Percentiles rank a stretch among this genome's conserved stretches.
These are phyloP conservation scores for Kradibia gibbosae DNA, from an alignment of 1,140 invertebrate genomes.

Conservation along the genomic window DNA sequence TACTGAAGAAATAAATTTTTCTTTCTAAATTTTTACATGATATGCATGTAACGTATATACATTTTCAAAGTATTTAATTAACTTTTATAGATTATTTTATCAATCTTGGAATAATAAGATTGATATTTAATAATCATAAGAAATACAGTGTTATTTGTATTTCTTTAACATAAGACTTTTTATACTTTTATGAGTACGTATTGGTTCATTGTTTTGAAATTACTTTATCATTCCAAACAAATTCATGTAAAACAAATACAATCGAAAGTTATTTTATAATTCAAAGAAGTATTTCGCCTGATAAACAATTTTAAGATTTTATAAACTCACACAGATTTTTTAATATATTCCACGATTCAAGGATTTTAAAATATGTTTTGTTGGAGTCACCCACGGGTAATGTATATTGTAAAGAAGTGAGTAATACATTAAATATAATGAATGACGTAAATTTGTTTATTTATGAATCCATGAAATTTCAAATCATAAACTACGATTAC, in stretches of 20 bases:
- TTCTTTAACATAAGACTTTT: background rate
- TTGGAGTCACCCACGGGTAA: background rate
- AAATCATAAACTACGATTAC: conserved; percentile 25
- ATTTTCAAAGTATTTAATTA: background rate
- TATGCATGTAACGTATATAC: conserved; percentile 23
- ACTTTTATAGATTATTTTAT: background rate
- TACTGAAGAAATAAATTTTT: background rate
- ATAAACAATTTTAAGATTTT: background rate
- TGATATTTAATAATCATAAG: too few relatives aligned
- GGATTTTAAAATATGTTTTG: background rate
- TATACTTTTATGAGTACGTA: background rate
- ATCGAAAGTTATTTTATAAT: too few relatives aligned
- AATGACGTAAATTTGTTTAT: conserved; percentile 27
- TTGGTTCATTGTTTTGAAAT: background rate
- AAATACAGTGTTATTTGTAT: too few relatives aligned
- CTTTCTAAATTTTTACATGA: conserved; percentile 18
- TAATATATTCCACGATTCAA: conserved; percentile 28
- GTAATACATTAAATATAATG: conserved; percentile 7
- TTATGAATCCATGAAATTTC: background rate
- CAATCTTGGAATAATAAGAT: too few relatives aligned
- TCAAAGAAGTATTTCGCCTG: too few relatives aligned
- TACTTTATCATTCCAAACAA: too few relatives aligned
- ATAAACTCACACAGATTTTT: background rate
- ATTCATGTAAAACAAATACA: too few relatives aligned
- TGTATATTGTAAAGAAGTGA: background rate